These are phyloP conservation scores for Eudyptes chrysolophus DNA, from an alignment of 2,113 vertebrate genomes.

Conservation along the genomic window DNA sequence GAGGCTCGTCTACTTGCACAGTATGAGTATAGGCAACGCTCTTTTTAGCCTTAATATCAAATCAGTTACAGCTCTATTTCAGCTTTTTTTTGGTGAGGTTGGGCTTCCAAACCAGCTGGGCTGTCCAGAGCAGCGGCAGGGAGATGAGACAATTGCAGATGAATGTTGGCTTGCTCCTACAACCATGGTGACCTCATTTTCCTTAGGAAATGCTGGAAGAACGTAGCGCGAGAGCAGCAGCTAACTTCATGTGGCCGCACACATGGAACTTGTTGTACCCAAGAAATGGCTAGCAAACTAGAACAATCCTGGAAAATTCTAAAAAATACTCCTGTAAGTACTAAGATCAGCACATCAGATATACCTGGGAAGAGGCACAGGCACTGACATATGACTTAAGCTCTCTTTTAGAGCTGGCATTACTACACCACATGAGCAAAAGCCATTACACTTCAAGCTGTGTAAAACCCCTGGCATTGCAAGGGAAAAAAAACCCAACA, in stretches of 20 bases:
- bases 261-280: neutral
- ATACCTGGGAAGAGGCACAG: neutral
- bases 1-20: neutral
- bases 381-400: neutral
- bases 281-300: neutral
- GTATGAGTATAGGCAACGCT: neutral
- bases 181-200: neutral
- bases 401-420: neutral
- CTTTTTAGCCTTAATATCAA: neutral
- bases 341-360: neutral
- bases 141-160: slow-evolving; percentile 12
- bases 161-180: neutral
- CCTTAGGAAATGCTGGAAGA: neutral
- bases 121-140: neutral
- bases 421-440: neutral
- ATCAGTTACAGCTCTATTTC: neutral
- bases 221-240: neutral
- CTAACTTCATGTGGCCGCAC: neutral
- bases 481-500: neutral
- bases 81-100: neutral
- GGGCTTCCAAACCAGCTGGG: neutral
- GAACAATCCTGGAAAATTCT: neutral
- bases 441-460: neutral
- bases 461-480: neutral
- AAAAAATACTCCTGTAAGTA: neutral